These are phyloP conservation scores for Collichthys lucidus DNA, from an alignment of 2,113 vertebrate species.

Conservation along the genomic window DNA sequence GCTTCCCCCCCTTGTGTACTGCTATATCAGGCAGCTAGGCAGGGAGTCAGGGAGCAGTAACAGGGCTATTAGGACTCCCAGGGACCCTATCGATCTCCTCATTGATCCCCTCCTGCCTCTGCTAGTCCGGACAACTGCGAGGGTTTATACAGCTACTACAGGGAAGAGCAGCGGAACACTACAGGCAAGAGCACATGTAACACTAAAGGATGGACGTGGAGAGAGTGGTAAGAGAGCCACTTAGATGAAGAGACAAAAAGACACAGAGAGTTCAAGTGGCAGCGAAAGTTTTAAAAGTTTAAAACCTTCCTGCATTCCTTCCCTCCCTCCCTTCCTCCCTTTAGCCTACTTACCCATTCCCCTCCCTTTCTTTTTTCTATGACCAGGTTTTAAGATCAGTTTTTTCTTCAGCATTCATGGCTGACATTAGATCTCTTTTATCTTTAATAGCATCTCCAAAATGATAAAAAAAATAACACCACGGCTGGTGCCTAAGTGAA, in stretches of 20 bases:
- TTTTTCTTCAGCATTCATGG: slow-evolving; percentile 5
- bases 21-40: slow-evolving; percentile 71
- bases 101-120: slow-evolving; percentile 79
- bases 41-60: slow-evolving; percentile 79
- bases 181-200: slow-evolving; percentile 53
- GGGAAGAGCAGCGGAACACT: slow-evolving; percentile 59
- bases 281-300: slow-evolving; percentile 33
- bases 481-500: background rate
- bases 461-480: slow-evolving; percentile 23
- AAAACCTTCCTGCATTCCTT: background rate
- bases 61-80: slow-evolving; percentile 81
- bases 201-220: slow-evolving; percentile 19
- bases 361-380: background rate
- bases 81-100: slow-evolving; percentile 80
- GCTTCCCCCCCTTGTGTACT: slow-evolving; percentile 30
- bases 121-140: slow-evolving; percentile 67
- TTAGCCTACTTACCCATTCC: background rate
- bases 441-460: slow-evolving; percentile 14
- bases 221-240: slow-evolving; percentile 38
- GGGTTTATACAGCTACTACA: slow-evolving; percentile 66
- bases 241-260: slow-evolving; percentile 12
- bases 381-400: background rate
- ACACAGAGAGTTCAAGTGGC: background rate
- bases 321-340: background rate
- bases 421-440: slow-evolving; percentile 16